Evolutionary conservation across 2,113 vertebrate genomes (phyloP).

Genomic region (Anseranas semipalmata): DNA sequence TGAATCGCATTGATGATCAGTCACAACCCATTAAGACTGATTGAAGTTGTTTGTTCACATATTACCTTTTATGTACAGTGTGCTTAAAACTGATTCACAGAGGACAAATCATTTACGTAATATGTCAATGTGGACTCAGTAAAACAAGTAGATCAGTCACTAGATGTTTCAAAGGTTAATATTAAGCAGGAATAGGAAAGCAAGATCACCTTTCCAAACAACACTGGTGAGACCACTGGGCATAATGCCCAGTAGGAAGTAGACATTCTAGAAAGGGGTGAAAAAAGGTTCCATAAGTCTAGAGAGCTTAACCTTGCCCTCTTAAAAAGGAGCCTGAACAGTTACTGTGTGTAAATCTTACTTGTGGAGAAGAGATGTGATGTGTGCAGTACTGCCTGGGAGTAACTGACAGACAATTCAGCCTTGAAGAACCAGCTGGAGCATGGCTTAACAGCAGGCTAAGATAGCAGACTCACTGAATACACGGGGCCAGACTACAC

Average conservation of each 20-base stretch:
- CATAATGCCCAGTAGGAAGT: too few relatives aligned
- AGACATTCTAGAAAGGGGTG: not conserved
- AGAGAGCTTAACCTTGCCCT: not conserved
- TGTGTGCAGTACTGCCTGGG: not conserved
- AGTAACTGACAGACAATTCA: not conserved
- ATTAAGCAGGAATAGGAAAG: not conserved
- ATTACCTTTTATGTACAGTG: not conserved
- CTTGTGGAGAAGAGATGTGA: not conserved
- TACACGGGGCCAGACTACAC: not conserved
- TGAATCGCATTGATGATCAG: not conserved
- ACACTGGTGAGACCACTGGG: not conserved
- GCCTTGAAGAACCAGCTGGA: not conserved
- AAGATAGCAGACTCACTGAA: not conserved
- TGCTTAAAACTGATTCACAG: not conserved
- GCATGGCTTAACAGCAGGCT: too few relatives aligned
- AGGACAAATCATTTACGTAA: not conserved
- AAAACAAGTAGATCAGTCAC: not conserved
- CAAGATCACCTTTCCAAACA: not conserved
- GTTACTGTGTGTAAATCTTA: too few relatives aligned
- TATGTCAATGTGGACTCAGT: not conserved
- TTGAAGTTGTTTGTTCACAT: too few relatives aligned
- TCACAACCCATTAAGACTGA: too few relatives aligned
- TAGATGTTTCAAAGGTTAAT: not conserved
- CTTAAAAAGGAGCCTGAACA: not conserved
- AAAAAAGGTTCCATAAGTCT: too few relatives aligned